Base-by-base conservation (phyloP, 2,888 invertebrate species). In the Rhimphoctona megacephalus region DNA sequence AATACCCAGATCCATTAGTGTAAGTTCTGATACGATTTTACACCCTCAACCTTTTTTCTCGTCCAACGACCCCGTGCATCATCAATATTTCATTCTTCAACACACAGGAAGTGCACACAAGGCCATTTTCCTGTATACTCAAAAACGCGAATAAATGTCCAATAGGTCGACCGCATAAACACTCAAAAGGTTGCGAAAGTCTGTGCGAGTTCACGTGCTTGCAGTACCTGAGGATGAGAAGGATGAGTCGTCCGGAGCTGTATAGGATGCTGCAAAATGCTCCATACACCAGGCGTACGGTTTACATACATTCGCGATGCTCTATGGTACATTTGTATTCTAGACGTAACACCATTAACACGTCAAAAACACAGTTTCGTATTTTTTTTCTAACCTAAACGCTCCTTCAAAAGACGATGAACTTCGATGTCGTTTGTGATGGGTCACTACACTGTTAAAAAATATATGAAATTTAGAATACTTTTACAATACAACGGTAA, bases 71-170 rank as follows among this genome's bases (percentile, higher is more conserved):
- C 64, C n/a, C 43, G 33, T 46, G 2, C 25, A 76, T 76, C 39
- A 85, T 72, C 43, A 36, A 57, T 76, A 76, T 67, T 79, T 72
- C 39, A 67, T 46, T 76, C 33, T n/a, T 52, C n/a, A 11, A 69
- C 43, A 43, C 22, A 22, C 69, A 69, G 39, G 22, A 69, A 22
- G 25, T 25, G 43, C 66, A 66, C 49, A 67, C 76, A 19, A 61
- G 36, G 9, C 66, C 33, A 76, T 22, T 39, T 52, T 49, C 46
- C 82, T 36, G 77, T 43, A 39, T 8, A 67, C 64, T 82, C 54
- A n/a, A 49, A 66, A 39, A 73, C 54, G 54, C 73, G 54, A 73
- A 73, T 73, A 73, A 73, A 73, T 73, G 54, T 52, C 52, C 54
- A 73, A 73, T 73, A 57, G 52, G 36, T 57, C 36, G 36, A 43